These are phyloP conservation scores for Yasuhikotakia modesta DNA, from an alignment of 2,797 vertebrate species.

Conservation along the genomic window DNA sequence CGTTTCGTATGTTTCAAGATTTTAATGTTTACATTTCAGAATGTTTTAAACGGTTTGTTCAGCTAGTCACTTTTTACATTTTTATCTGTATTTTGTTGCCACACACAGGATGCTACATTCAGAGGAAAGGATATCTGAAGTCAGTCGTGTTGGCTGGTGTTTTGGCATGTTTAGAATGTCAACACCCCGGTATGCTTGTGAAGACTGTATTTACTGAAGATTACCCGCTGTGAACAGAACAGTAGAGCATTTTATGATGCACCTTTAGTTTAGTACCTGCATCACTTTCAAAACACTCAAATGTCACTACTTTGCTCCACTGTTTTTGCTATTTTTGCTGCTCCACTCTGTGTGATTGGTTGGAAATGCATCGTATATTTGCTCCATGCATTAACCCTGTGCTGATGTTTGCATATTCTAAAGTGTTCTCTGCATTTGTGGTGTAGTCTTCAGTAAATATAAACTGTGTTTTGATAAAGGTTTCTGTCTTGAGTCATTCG, in stretches of 20 bases:
- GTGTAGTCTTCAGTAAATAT: conserved; percentile 25
- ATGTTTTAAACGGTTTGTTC: background rate
- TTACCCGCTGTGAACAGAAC: background rate
- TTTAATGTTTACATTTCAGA: conserved; percentile 38
- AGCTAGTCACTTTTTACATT: background rate
- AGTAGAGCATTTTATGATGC: background rate
- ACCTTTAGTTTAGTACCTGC: background rate
- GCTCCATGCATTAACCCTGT: background rate
- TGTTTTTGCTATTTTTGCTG: no score
- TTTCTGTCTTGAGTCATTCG: conserved; percentile 27
- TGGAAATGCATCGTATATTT: background rate
- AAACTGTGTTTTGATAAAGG: conserved; percentile 17
- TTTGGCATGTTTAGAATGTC: background rate
- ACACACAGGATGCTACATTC: background rate
- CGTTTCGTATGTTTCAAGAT: conserved; percentile 33
- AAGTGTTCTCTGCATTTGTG: background rate
- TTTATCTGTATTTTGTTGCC: background rate
- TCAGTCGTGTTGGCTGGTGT: background rate
- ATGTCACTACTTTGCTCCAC: background rate
- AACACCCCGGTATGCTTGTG: background rate
- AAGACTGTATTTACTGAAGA: conserved; percentile 22
- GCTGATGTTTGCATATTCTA: background rate
- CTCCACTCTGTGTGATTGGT: conserved; percentile 17
- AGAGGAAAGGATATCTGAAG: background rate
- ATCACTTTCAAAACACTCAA: background rate